Conservation (phyloP, 1,140 invertebrate species). For the Goniozus legneri region DNA sequence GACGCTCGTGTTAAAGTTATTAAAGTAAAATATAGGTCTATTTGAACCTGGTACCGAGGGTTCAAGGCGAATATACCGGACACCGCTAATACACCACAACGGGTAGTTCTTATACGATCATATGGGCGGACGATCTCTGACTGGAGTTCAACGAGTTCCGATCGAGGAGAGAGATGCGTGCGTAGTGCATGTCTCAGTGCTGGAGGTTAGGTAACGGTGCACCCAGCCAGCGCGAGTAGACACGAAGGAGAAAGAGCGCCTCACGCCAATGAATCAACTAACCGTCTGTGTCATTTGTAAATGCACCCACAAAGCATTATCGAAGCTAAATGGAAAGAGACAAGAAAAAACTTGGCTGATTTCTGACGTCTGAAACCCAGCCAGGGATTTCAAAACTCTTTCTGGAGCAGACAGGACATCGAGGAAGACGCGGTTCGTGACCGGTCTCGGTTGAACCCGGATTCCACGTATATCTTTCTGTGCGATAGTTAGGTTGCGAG, state of each 20-base stretch:
- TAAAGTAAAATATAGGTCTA: too few relatives aligned
- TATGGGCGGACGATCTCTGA: background rate
- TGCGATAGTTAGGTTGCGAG: conserved; percentile 12
- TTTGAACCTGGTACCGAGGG: too few relatives aligned
- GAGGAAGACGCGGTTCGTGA: conserved; percentile 25
- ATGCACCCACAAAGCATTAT: too few relatives aligned
- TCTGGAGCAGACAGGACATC: conserved; percentile 7
- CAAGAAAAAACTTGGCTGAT: too few relatives aligned
- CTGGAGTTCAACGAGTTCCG: conserved; percentile 2
- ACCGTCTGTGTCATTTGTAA: too few relatives aligned
- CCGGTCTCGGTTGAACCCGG: conserved; percentile 22
- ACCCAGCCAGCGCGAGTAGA: conserved; percentile 43
- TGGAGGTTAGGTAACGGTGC: conserved; percentile 51
- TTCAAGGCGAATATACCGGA: too few relatives aligned
- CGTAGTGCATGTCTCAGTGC: conserved; percentile 13
- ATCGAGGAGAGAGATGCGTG: conserved; percentile 12
- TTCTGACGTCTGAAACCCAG: background rate
- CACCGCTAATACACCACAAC: too few relatives aligned
- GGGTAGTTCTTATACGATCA: too few relatives aligned
- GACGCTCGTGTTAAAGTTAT: too few relatives aligned
- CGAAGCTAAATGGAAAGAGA: too few relatives aligned
- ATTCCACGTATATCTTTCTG: conserved; percentile 6
- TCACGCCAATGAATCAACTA: conserved; percentile 10
- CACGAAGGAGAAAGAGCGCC: conserved; percentile 36
- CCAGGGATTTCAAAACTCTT: conserved; percentile 23